Conservation (phyloP, 2,888 invertebrate genomes). For the Athrips mouffetella region DNA sequence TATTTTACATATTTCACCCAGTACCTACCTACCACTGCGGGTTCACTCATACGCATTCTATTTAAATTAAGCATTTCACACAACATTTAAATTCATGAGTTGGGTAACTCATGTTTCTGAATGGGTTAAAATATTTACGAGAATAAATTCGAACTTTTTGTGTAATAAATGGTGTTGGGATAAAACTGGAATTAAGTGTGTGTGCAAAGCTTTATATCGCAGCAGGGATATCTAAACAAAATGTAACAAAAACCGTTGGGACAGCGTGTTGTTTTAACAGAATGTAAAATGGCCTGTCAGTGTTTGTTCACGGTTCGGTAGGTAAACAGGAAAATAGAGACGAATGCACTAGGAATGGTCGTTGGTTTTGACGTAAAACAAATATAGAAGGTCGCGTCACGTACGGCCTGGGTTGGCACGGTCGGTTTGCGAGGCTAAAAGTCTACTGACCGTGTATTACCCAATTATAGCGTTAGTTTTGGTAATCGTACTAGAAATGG, state of each 20-base stretch:
- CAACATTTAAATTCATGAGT: background rate
- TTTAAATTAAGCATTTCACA: slow-evolving; percentile 1
- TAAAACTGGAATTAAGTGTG: background rate
- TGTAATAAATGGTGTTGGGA: background rate
- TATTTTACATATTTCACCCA: slow-evolving; percentile 13
- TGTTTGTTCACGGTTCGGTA: too few species aligned
- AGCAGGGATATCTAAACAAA: too few species aligned
- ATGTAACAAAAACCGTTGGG: too few species aligned
- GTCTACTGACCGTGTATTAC: slow-evolving; percentile 30
- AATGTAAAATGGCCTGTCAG: too few species aligned
- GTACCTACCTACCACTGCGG: background rate
- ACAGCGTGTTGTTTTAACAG: too few species aligned
- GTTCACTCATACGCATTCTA: slow-evolving; percentile 2
- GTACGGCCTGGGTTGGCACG: slow-evolving; percentile 24
- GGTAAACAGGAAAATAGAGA: too few species aligned
- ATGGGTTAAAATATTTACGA: background rate
- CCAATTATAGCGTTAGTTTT: slow-evolving; percentile 45
- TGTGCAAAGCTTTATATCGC: too few species aligned
- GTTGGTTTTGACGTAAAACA: slow-evolving; percentile 16
- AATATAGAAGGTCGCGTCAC: slow-evolving; percentile 29
- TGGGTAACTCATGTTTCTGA: background rate
- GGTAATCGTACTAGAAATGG: too few species aligned
- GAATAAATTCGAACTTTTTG: background rate
- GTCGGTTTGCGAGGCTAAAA: slow-evolving; percentile 33
- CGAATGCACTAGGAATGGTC: slow-evolving; percentile 3